Conservation (phyloP, 2,888 invertebrate species). For the Dasypolia templi region DNA sequence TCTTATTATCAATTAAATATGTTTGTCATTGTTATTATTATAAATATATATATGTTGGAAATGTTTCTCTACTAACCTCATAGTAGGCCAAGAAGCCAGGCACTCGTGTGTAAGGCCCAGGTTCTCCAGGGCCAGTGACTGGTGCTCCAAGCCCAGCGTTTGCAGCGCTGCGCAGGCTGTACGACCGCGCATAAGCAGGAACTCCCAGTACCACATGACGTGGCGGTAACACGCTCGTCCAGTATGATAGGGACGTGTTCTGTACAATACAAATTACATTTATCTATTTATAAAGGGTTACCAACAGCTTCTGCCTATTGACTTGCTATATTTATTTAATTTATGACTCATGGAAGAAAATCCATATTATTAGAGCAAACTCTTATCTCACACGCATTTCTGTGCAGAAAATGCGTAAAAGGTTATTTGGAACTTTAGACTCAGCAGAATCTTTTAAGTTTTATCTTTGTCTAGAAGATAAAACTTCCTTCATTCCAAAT, state of each 20-base stretch:
- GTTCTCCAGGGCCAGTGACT: constrained; percentile 92
- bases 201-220: constrained; percentile 93
- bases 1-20: too few relatives aligned
- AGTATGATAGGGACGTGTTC: constrained; percentile 93
- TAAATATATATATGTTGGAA: too few relatives aligned
- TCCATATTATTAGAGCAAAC: constrained; percentile 7
- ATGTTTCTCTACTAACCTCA: constrained; percentile 87
- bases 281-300: not conserved
- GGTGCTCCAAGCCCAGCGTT: constrained; percentile 90
- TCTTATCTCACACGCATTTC: not conserved
- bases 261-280: constrained; percentile 67
- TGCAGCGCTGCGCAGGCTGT: constrained; percentile 91
- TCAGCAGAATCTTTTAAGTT: not conserved
- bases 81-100: constrained; percentile 94
- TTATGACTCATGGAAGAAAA: not conserved
- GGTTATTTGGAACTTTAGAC: not conserved
- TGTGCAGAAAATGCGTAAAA: not conserved
- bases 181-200: constrained; percentile 94
- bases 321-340: constrained; percentile 18
- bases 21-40: too few relatives aligned
- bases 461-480: too few relatives aligned
- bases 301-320: not conserved
- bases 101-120: constrained; percentile 92
- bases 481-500: too few relatives aligned
- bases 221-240: constrained; percentile 92